These are phyloP conservation scores for Phenacoccus solenopsis DNA, from an alignment of 1,140 invertebrate species.

Conservation along the genomic window DNA sequence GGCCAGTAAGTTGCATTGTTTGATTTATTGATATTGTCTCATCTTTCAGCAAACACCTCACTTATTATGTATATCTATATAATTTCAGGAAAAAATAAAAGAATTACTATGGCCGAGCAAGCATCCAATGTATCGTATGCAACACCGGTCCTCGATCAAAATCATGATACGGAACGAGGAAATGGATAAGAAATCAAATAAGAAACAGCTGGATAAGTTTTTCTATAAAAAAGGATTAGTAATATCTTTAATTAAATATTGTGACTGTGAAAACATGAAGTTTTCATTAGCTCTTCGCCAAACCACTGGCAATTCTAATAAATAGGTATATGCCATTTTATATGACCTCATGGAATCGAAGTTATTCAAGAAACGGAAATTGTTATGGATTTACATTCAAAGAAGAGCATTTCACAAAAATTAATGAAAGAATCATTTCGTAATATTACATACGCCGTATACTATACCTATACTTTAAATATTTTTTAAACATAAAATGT, in stretches of 20 bases:
- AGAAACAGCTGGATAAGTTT: background rate
- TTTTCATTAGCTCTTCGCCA: background rate
- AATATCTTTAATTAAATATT: background rate
- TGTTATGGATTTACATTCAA: too few species aligned
- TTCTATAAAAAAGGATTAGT: background rate
- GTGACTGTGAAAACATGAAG: background rate
- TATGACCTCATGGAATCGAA: too few species aligned
- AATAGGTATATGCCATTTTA: background rate
- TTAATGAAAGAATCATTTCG: too few species aligned
- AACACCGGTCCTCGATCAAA: background rate
- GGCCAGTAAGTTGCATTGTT: constrained; percentile 54
- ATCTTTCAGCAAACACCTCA: too few species aligned
- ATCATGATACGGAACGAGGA: background rate
- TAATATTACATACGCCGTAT: too few species aligned
- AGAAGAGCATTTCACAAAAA: too few species aligned
- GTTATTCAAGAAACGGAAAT: too few species aligned
- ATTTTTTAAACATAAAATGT: too few species aligned
- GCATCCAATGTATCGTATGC: background rate
- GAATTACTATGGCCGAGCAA: background rate
- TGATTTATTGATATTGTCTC: too few species aligned
- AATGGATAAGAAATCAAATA: background rate
- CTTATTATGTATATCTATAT: too few species aligned
- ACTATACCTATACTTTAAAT: too few species aligned
- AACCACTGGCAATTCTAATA: background rate
- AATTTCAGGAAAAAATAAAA: constrained; percentile 5